These are phyloP conservation scores for Ptilonorhynchus violaceus DNA, from an alignment of 2,113 vertebrate species.

Conservation along the genomic window DNA sequence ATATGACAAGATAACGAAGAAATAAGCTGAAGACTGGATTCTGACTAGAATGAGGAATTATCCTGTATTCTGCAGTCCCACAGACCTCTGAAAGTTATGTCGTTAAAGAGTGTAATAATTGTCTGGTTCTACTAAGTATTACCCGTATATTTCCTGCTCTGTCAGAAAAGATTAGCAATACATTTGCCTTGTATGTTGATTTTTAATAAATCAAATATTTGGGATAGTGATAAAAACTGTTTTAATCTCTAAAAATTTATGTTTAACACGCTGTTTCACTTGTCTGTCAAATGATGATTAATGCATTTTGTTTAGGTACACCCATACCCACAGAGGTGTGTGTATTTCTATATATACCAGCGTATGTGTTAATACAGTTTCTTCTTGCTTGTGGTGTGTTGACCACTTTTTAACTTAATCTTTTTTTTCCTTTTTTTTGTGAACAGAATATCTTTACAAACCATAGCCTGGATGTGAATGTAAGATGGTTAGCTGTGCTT, in stretches of 20 bases:
- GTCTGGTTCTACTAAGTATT: background rate
- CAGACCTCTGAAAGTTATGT: background rate
- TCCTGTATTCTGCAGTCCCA: background rate
- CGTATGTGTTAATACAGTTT: background rate
- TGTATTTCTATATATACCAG: background rate
- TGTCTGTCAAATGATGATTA: background rate
- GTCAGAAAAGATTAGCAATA: background rate
- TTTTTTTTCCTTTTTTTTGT: background rate
- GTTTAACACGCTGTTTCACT: background rate
- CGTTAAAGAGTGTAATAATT: background rate
- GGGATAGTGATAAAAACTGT: background rate
- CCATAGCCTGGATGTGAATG: conserved; percentile 92
- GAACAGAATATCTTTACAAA: conserved; percentile 95
- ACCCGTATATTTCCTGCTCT: background rate
- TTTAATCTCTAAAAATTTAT: background rate
- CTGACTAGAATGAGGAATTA: background rate
- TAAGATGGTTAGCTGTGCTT: conserved; percentile 94
- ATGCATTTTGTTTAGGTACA: background rate
- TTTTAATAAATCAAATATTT: background rate
- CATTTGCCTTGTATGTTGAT: accelerated
- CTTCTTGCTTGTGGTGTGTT: background rate
- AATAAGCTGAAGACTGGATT: background rate
- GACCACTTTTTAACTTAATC: background rate
- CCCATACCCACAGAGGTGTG: accelerated
- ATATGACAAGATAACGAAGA: background rate